Percentiles rank a stretch among this genome's conserved stretches.
Conservation (phyloP, 2,888 invertebrate species). For the Ashinkailepas kermadecensis region DNA sequence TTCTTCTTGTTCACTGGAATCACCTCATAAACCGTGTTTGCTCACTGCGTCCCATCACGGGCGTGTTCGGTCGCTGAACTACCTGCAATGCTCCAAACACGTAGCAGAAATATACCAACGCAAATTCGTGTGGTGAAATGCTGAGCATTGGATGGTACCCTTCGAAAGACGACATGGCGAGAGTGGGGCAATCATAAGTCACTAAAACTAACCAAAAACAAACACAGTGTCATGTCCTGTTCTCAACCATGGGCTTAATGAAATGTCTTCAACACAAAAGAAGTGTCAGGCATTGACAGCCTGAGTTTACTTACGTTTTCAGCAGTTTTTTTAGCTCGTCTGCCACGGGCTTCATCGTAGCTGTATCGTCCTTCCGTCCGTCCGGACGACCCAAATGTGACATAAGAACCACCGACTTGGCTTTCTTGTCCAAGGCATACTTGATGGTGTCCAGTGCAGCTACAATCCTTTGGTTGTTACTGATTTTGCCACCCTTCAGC, state of each 20-base stretch:
- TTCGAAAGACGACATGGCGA: too few relatives aligned
- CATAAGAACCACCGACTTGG: conserved; percentile 93
- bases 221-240: background rate
- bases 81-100: too few relatives aligned
- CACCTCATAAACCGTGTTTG: too few relatives aligned
- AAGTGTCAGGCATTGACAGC: background rate
- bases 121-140: too few relatives aligned
- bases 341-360: conserved; percentile 85
- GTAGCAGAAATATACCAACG: too few relatives aligned
- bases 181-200: too few relatives aligned
- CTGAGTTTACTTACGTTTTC: background rate
- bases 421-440: conserved; percentile 86
- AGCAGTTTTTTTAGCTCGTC: conserved; percentile 57
- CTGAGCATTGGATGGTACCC: too few relatives aligned
- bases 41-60: too few relatives aligned
- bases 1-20: too few relatives aligned
- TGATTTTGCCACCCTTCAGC: conserved; percentile 88
- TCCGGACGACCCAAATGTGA: conserved; percentile 97
- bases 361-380: conserved; percentile 77
- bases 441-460: conserved; percentile 88
- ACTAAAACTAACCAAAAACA: background rate
- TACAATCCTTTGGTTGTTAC: conserved; percentile 94
- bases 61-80: too few relatives aligned
- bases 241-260: too few relatives aligned
- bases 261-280: background rate